Percentiles rank a stretch among this genome's conserved stretches.
These are phyloP conservation scores for Xyliphius kryptos DNA, from an alignment of 2,113 vertebrate genomes.

Conservation along the genomic window DNA sequence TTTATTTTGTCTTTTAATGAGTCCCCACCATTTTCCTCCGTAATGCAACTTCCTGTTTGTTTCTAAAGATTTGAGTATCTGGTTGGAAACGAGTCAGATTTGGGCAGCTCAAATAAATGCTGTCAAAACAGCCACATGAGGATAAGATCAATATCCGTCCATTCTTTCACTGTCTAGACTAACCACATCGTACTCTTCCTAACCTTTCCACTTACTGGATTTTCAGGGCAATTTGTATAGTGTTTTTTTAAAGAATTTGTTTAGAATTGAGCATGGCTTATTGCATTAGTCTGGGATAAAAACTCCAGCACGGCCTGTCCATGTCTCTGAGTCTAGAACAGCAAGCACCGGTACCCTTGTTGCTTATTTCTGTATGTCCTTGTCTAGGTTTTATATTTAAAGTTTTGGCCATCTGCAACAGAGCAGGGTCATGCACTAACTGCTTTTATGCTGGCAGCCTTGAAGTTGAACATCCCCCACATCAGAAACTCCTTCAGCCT, in stretches of 20 bases:
- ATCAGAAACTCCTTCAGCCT: no score
- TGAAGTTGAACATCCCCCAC: no score
- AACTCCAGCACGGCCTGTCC: not conserved
- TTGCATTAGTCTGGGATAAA: no score
- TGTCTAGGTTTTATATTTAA: conserved; percentile 32
- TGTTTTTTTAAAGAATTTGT: not conserved
- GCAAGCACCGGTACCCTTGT: conserved; percentile 14
- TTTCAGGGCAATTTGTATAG: conserved; percentile 1
- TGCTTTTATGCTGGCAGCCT: no score
- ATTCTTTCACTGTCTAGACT: conserved; percentile 7
- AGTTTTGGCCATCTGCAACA: conserved; percentile 27
- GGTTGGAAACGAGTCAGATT: not conserved
- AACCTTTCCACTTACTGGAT: conserved; percentile 5
- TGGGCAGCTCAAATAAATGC: no score
- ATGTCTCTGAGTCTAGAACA: not conserved
- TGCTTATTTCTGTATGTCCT: conserved; percentile 26
- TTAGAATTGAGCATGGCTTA: no score
- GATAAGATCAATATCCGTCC: not conserved
- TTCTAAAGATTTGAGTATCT: not conserved
- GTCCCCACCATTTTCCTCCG: not conserved
- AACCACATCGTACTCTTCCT: not conserved
- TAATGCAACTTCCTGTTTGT: conserved; percentile 3
- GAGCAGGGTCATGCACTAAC: conserved; percentile 13
- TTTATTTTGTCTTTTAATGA: not conserved
- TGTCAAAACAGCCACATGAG: conserved; percentile 6